Percentiles rank a stretch among this genome's conserved stretches.
phyloP scores from a whole-genome alignment of 2,888 invertebrate genomes.

The Diploptera punctata region DNA sequence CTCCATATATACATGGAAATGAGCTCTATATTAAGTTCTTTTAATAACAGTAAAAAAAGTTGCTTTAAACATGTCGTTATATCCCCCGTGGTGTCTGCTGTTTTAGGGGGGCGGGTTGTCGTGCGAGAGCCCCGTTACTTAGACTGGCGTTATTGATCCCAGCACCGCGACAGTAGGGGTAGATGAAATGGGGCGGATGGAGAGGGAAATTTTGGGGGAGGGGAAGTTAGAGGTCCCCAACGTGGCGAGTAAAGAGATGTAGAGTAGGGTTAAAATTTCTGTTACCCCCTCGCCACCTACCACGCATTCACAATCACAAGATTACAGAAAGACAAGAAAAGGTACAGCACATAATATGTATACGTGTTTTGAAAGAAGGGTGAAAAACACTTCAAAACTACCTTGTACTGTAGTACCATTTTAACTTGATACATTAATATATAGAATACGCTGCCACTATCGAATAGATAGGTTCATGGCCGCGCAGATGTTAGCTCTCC shows the following conservation, averaged over 20 bases:
- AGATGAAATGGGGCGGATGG: neutral
- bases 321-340: constrained; percentile 1
- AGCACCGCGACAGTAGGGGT: constrained; percentile 8
- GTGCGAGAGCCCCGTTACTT: constrained; percentile 25
- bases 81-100: neutral
- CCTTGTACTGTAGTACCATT: too few species aligned
- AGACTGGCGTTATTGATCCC: constrained; percentile 26
- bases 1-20: constrained; percentile 2
- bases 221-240: neutral
- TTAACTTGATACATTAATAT: too few species aligned
- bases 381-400: too few species aligned
- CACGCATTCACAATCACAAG: constrained; percentile 3
- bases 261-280: neutral
- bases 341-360: neutral
- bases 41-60: constrained; percentile 20
- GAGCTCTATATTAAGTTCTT: constrained; percentile 27
- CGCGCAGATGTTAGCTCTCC: too few species aligned
- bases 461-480: too few species aligned
- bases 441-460: too few species aligned
- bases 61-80: constrained; percentile 28
- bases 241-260: constrained; percentile 15
- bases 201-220: neutral
- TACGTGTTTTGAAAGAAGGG: too few species aligned
- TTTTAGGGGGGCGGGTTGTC: neutral
- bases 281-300: constrained; percentile 4